A percentile compares a stretch with the other conserved stretches of the same genome.
phyloP scores from a whole-genome alignment of 2,888 invertebrate genomes.

The Odiellus spinosus region DNA sequence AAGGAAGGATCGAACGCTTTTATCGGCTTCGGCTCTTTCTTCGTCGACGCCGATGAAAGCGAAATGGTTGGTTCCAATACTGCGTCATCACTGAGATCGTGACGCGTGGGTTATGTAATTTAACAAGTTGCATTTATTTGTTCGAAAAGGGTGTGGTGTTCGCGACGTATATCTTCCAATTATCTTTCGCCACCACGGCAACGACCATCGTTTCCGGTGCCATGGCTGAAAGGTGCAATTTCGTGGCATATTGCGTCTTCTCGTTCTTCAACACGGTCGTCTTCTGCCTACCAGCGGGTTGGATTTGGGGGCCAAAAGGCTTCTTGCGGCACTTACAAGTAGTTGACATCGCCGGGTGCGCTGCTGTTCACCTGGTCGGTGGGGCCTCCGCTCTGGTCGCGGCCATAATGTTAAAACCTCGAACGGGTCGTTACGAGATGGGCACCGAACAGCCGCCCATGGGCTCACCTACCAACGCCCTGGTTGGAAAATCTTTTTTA shows the following conservation, averaged over 20 bases:
- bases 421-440: constrained; percentile 55
- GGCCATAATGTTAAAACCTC: constrained; percentile 73
- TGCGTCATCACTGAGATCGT: no score
- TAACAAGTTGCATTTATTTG: no score
- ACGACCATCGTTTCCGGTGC: constrained; percentile 86
- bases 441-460: constrained; percentile 55
- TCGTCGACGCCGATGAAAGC: constrained; percentile 47
- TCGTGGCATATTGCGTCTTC: constrained; percentile 78
- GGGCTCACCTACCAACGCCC: constrained; percentile 75
- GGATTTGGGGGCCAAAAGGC: constrained; percentile 26
- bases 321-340: constrained; percentile 26
- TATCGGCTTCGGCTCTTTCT: constrained; percentile 66
- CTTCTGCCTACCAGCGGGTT: constrained; percentile 68
- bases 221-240: constrained; percentile 64
- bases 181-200: constrained; percentile 70
- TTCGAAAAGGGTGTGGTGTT: constrained; percentile 60
- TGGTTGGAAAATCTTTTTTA: no score
- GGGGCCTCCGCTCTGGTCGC: constrained; percentile 62
- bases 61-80: constrained; percentile 42
- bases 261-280: constrained; percentile 74
- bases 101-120: no score
- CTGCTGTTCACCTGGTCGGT: constrained; percentile 65
- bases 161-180: constrained; percentile 72
- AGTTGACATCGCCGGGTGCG: constrained; percentile 40
- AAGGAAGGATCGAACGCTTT: constrained; percentile 49